Base-by-base conservation (phyloP, 1,140 invertebrate species). In the Aculops lycopersici region DNA sequence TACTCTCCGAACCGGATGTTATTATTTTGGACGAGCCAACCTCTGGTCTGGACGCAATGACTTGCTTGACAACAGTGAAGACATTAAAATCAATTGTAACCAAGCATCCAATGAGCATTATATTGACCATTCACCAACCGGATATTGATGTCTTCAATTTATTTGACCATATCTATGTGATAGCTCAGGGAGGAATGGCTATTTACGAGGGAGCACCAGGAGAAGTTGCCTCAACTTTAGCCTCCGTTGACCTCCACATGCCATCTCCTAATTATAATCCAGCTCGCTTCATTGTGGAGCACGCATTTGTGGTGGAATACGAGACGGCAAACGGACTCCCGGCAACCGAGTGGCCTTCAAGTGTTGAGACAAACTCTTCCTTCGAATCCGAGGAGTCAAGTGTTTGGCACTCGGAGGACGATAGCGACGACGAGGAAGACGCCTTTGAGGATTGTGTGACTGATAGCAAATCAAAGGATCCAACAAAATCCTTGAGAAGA, bases 11-110 rank as follows among this genome's bases (percentile, higher is more conserved):
- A 3, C 42, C 42, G 4, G 39, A 43, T 18, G 16, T 43, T 8
- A 21, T 43, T 35, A 16, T 4, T 13, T 37, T 58, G 17, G 55
- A 57, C 46, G 55, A 57, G 41, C 56, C 57, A 17, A 56, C 53
- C 14, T 53, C 54, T 47, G 60, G 58, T 4, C 50, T 62, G 20
- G 79, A 86, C 56, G 80, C 73, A 48, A 68, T 72, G 4, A 68
- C 74, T 3, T 77, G 75, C 43, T 71, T 71, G 42, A 76, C 80
- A 46, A 77, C 77, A 45, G 63, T 84, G 20, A 54, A 62, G 3
- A 53, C 77, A 20, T 55, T 79, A 21, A 68, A 80, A 57, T n/a
- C 8, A n/a, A 31, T 31, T n/a, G n/a, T 31, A 8, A 8, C 8
- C 24, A 21, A 39, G 13, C 3, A 39, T n/a, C 16, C 40, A 20